Evolutionary conservation across 2,113 vertebrate genomes (phyloP).

Genomic region (Lampris megalopsis): DNA sequence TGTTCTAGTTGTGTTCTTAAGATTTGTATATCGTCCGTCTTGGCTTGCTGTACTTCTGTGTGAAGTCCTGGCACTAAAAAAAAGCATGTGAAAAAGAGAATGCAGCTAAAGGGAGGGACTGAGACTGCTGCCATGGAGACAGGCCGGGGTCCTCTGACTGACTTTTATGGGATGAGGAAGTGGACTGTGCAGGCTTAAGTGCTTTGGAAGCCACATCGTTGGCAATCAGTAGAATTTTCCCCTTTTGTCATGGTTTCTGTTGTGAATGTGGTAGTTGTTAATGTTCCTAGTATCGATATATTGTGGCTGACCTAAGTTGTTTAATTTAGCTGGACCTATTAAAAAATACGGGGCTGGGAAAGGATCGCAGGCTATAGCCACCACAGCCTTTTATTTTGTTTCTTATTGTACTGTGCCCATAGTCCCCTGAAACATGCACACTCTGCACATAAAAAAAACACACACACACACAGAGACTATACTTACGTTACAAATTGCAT

Average conservation of each 20-base stretch:
- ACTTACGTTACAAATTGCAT: slow-evolving; percentile 28
- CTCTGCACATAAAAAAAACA: slow-evolving; percentile 6
- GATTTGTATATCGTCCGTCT: slow-evolving; percentile 63
- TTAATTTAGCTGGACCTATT: slow-evolving; percentile 52
- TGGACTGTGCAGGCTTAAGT: slow-evolving; percentile 2
- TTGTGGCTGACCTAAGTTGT: slow-evolving; percentile 23
- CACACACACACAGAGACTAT: slow-evolving; percentile 9
- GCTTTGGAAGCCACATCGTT: slow-evolving; percentile 55
- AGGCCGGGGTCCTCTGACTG: neutral
- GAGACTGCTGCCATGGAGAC: neutral
- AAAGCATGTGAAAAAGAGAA: slow-evolving; percentile 66
- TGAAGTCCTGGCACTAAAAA: slow-evolving; percentile 63
- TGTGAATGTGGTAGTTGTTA: slow-evolving; percentile 65
- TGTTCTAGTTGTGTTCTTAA: slow-evolving; percentile 61
- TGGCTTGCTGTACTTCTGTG: slow-evolving; percentile 72
- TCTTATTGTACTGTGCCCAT: slow-evolving; percentile 19
- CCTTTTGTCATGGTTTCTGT: slow-evolving; percentile 65
- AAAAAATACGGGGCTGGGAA: slow-evolving; percentile 37
- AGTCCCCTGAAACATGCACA: slow-evolving; percentile 10
- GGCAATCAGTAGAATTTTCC: slow-evolving; percentile 66
- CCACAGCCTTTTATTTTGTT: slow-evolving; percentile 19
- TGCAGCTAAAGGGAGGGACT: slow-evolving; percentile 26
- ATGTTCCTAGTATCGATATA: slow-evolving; percentile 74
- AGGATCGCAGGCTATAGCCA: slow-evolving; percentile 17
- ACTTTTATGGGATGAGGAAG: neutral